A percentile compares a stretch with the other conserved stretches of the same genome.
phyloP scores from a whole-genome alignment of 2,888 invertebrate genomes.

The Cosmia pyralina region DNA sequence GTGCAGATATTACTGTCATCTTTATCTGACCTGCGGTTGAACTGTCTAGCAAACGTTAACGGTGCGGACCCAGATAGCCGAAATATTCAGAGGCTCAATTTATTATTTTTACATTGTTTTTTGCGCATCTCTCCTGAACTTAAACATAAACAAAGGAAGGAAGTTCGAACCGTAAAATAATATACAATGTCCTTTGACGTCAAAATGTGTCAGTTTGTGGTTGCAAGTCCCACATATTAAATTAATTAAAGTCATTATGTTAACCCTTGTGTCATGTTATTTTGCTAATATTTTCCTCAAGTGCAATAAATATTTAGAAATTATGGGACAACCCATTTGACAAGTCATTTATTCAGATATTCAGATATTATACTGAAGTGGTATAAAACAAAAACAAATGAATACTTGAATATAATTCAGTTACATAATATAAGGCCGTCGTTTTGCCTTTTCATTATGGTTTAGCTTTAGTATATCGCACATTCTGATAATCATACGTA shows the following conservation, averaged over 20 bases:
- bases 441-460: not conserved
- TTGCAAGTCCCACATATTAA: not conserved
- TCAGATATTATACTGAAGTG: not conserved
- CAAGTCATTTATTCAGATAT: too few relatives aligned
- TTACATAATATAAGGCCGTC: too few relatives aligned
- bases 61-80: not conserved
- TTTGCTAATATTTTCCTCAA: not conserved
- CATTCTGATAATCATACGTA: too few relatives aligned
- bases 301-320: not conserved
- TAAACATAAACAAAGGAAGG: constrained; percentile 14
- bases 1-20: not conserved
- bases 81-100: not conserved
- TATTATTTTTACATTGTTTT: not conserved
- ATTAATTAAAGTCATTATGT: not conserved
- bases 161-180: constrained; percentile 6
- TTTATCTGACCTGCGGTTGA: not conserved
- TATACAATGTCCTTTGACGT: constrained; percentile 8
- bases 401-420: not conserved
- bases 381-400: not conserved
- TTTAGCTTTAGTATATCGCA: not conserved
- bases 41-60: not conserved
- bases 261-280: not conserved
- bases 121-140: not conserved
- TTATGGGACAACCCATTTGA: not conserved
- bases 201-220: not conserved